Base-by-base conservation (phyloP, 2,113 vertebrate genomes). In the Cacatua alba region DNA sequence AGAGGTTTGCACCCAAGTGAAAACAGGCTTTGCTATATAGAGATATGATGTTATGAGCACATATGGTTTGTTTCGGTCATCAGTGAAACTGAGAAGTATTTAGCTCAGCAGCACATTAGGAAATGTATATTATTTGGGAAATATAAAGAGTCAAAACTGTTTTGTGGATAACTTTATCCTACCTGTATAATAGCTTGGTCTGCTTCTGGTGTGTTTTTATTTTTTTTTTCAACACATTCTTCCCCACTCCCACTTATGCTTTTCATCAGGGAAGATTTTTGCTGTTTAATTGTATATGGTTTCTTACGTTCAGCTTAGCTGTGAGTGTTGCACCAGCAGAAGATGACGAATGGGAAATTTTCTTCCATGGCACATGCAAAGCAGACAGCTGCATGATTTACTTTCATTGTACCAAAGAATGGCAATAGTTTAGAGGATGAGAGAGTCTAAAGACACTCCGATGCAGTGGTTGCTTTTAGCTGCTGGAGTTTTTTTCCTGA, bases 401-500 rank as follows among this genome's bases (percentile, higher is more conserved):
- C 43, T 81, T 16, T 44, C 3, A 3, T 52, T 0, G 3, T 64
- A 69, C 2, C 1, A 25, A 69, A 69, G 14, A 78, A 74, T 29
- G 11, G 6, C 3, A 33, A 51, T 28, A 57, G 7, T 43, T 81
- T 33, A 69, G 17, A 72, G 2, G 10, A 68, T 52, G 29, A 77
- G 16, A 19, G 5, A 59, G 17, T 29, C 31, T 9, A 74, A 63
- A 28, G 11, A 28, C 21, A 35, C 8, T 5, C 7, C 8, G 63
- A 13, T 5, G 4, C 4, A 35, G 28, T 20, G 10, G 3, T 4
- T 35, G 3, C 0, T 11, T 57, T 37, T 72, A 33, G 2, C 44
- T 69, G 10, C 24, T 76, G 16, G 11, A 43, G 3, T 35, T 72
- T 72, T 11, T 3, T 81, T 55, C 74, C 49, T 65, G 18, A 49